Percentiles rank a stretch among this genome's conserved stretches.
Conservation (phyloP, 2,113 vertebrate species). For the Maccullochella peelii region DNA sequence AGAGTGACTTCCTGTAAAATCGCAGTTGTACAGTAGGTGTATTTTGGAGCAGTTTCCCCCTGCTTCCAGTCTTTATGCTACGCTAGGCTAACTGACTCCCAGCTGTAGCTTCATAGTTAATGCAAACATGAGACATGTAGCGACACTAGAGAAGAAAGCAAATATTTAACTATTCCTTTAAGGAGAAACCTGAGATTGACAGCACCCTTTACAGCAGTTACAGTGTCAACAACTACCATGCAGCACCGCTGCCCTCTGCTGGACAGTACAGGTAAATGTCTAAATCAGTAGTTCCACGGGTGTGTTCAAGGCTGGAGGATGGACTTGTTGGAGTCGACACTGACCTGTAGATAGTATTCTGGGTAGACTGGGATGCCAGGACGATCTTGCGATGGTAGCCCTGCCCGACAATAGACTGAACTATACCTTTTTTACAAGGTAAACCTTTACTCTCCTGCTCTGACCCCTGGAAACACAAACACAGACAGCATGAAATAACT, state of each 20-base stretch:
- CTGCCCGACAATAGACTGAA: slow-evolving; percentile 96
- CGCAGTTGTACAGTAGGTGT: not conserved
- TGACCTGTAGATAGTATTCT: slow-evolving; percentile 96
- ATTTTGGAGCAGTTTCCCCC: not conserved
- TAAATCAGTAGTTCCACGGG: not conserved
- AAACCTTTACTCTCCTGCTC: slow-evolving; percentile 98
- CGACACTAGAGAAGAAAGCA: no score
- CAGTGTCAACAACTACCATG: not conserved
- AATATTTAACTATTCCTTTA: not conserved
- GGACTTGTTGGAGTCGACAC: not conserved
- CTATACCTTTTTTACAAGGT: slow-evolving; percentile 98
- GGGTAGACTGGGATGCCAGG: slow-evolving; percentile 94
- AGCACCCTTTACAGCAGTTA: not conserved
- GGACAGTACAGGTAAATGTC: not conserved
- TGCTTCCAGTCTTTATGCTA: not conserved
- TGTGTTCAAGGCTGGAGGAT: not conserved
- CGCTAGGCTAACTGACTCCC: not conserved
- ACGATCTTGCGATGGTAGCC: slow-evolving; percentile 99
- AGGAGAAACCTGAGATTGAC: not conserved
- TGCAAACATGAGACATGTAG: no score
- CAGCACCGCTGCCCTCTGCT: not conserved
- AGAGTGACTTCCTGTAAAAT: no score
- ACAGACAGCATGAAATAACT: not conserved
- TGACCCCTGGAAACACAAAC: slow-evolving; percentile 84
- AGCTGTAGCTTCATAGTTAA: not conserved